Base-by-base conservation (phyloP, 2,888 invertebrate species). In the Alentia gelatinosa region DNA sequence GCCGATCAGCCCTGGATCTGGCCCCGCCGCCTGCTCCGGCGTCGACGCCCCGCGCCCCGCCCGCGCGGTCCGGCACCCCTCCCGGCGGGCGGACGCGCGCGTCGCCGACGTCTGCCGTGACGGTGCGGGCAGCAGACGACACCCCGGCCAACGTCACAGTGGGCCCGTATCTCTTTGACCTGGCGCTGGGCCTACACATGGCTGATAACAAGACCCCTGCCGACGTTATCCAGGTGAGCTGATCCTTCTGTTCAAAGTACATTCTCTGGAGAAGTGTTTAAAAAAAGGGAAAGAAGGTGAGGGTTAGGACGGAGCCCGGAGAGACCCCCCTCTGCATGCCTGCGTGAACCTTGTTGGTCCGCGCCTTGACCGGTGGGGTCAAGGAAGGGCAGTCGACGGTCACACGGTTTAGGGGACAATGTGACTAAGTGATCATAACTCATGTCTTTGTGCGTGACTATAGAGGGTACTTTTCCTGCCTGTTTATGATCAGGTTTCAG, bases 91-190 rank as follows among this genome's bases (percentile, higher is more conserved):
- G 74, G 74, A 33, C 74, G 74, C 30, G 30, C n/a, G 26, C n/a
- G 37, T 74, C 74, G 26, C 74, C 74, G 74, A 9, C 30, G 63
- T 47, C 39, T 90, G 79, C 83, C 12, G 75, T 79, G 90, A 83
- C 79, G 35, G 90, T 84, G 26, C 56, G 90, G 1, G 83, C 63
- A 33, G 84, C 50, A 5, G 90, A 79, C 33, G 79, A 79, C 47
- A 37, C 63, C 26, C 90, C 90, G n/a, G 90, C 75, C 47, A 30
- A 39, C 26, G 68, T 75, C 7, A 75, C 75, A 26, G 75, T 75
- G 39, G 90, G 90, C 37, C 90, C 90, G 39, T 75, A 90, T 75
- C 90, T 68, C n/a, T 90, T 68, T 33, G 90, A 90, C 35, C 74
- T 90, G 90, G 37, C 68, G 26, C 26, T 90, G 42, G 90, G 90